Conservation (phyloP, 2,797 vertebrate species). For the Petrocephalus sullivani region DNA sequence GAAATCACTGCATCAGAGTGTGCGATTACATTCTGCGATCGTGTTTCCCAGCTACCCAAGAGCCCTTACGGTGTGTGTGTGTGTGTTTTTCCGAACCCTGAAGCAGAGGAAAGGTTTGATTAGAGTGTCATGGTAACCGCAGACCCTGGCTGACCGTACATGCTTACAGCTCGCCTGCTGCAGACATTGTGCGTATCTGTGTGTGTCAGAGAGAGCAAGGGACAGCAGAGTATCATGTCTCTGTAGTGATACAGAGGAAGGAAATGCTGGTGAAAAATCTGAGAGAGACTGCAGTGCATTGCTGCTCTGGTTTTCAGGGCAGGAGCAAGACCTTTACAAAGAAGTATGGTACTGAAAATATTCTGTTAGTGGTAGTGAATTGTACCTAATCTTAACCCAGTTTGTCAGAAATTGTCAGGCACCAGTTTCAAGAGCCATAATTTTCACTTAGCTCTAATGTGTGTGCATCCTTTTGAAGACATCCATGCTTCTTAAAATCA, state of each 20-base stretch:
- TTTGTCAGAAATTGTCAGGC: neutral
- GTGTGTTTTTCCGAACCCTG: neutral
- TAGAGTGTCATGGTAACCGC: constrained; percentile 18
- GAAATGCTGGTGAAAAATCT: neutral
- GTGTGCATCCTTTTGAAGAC: neutral
- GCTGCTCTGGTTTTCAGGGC: neutral
- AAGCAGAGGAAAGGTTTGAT: neutral
- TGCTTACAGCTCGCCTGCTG: neutral
- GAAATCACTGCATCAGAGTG: neutral
- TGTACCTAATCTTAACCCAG: neutral
- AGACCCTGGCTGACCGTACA: neutral
- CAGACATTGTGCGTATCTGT: neutral
- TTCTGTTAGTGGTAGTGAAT: neutral
- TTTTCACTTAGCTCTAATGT: neutral
- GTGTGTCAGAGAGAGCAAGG: neutral
- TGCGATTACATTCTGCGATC: neutral
- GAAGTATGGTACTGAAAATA: neutral
- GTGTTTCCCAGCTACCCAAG: neutral
- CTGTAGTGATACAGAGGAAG: neutral
- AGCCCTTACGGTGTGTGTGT: neutral
- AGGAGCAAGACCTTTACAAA: neutral
- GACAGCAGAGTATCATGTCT: neutral
- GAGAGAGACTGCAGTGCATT: neutral
- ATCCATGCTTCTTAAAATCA: neutral
- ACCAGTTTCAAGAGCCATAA: neutral